These are phyloP conservation scores for Danio choprae DNA, from an alignment of 2,797 vertebrate species.

Conservation along the genomic window DNA sequence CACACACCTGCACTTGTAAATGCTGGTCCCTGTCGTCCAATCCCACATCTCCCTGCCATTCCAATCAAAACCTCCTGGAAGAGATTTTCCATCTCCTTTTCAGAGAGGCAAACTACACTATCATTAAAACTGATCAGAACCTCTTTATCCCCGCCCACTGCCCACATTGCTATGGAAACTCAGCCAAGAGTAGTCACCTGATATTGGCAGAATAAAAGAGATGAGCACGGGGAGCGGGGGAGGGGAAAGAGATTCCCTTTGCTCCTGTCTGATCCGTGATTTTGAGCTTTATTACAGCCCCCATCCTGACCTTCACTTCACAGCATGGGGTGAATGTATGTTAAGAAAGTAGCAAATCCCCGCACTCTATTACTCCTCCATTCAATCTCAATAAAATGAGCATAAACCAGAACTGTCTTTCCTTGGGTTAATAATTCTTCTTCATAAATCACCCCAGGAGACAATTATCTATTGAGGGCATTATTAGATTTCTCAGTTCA, in stretches of 20 bases:
- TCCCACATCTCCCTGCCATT: constrained; percentile 21
- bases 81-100: constrained; percentile 41
- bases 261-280: constrained; percentile 25
- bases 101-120: constrained; percentile 51
- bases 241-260: constrained; percentile 25
- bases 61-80: constrained; percentile 48
- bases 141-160: constrained; percentile 56
- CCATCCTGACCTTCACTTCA: constrained; percentile 47
- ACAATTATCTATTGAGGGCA: constrained; percentile 44
- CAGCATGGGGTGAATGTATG: constrained; percentile 23
- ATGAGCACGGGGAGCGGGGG: constrained; percentile 35
- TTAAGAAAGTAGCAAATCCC: constrained; percentile 29
- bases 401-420: constrained; percentile 29
- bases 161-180: constrained; percentile 60
- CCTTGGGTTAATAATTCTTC: constrained; percentile 45
- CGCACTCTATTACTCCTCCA: constrained; percentile 21
- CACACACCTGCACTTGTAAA: constrained; percentile 30
- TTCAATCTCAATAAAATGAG: constrained; percentile 43
- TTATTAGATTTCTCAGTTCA: constrained; percentile 54
- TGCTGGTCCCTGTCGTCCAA: background rate
- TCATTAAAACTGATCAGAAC: constrained; percentile 62
- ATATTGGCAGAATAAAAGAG: constrained; percentile 53
- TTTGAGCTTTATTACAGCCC: constrained; percentile 47
- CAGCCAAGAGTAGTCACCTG: constrained; percentile 55
- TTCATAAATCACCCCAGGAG: constrained; percentile 50